Evolutionary conservation across 2,113 vertebrate genomes (phyloP), one percentile per base, ranked within the genome.

Genomic region (Apistogramma diplotaenia): DNA sequence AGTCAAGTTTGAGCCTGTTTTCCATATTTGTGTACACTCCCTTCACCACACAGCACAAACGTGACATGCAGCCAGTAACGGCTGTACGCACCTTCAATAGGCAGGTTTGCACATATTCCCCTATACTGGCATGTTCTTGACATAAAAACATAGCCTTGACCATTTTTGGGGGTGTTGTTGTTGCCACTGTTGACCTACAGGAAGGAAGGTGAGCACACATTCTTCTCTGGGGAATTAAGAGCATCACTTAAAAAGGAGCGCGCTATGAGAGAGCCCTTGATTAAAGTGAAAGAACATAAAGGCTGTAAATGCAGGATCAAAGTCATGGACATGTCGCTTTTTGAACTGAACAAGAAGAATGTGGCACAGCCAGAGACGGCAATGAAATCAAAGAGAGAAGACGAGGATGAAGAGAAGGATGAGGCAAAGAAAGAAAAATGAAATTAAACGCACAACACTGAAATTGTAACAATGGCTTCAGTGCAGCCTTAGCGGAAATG

Each of bases 201-300:
- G 19, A 10, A 59, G 13, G 51, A 57, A 58, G 60, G 73, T n/a
- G 54, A 77, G 33, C 35, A 11, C 56, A 40, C 27, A 13, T 29
- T 59, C 40, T 58, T 49, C 59, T 67, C 35, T 51, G 18, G 21
- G 37, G 27, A 82, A 82, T 75, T 73, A 54, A 74, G 23, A 74
- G 58, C n/a, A 74, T 86, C 71, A 33, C 74, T 53, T 62, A 29
- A 75, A 72, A 75, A 82, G 80, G 59, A 65, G 76, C n/a, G 51
- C 75, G 78, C 61, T 74, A 86, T 87, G 74, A 79, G 73, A 86
- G 70, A 84, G 76, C 59, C 6, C 29, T 84, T 40, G 73, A 75
- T 87, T 84, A 61, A 58, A 83, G 59, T 55, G 79, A 79, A 46
- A 27, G 31, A 84, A 35, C 54, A 71, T n/a, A 21, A 89, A 79